phyloP scores from a whole-genome alignment of 2,113 vertebrate species.

The Gallinago paraguaiae region DNA sequence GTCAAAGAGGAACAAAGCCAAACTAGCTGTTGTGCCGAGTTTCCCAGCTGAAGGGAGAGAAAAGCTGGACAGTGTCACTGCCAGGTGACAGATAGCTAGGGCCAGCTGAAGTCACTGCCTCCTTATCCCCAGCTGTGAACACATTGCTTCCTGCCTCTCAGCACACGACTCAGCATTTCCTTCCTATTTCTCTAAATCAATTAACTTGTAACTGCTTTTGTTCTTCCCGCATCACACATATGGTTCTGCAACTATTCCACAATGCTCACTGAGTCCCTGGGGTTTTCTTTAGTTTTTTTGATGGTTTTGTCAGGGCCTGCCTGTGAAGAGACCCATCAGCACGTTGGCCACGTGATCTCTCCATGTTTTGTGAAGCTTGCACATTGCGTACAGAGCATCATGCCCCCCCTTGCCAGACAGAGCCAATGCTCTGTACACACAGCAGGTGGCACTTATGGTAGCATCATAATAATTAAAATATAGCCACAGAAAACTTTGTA shows the following conservation, averaged over 20 bases:
- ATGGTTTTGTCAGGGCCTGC: neutral
- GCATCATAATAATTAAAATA: neutral
- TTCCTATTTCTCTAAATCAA: neutral
- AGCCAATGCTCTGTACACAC: neutral
- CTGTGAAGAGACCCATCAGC: neutral
- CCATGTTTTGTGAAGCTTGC: fast-evolving
- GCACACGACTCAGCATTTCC: neutral
- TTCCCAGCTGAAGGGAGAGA: neutral
- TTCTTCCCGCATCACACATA: neutral
- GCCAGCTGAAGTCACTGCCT: neutral
- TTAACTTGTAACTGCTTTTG: neutral
- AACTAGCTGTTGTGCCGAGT: neutral
- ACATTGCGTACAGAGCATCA: neutral
- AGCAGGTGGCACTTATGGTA: neutral
- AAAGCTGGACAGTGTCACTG: neutral
- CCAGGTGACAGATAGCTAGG: neutral
- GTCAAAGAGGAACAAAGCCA: neutral
- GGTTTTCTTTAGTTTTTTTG: neutral
- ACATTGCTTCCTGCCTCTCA: neutral
- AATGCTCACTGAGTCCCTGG: neutral
- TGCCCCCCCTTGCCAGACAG: neutral
- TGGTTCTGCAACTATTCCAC: neutral
- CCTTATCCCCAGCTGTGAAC: neutral
- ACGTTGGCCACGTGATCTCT: fast-evolving
- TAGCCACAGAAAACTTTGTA: neutral